Percentiles rank a stretch among this genome's conserved stretches.
Evolutionary conservation across 1,140 invertebrate species (phyloP).

Genomic region (Tribolium castaneum): DNA sequence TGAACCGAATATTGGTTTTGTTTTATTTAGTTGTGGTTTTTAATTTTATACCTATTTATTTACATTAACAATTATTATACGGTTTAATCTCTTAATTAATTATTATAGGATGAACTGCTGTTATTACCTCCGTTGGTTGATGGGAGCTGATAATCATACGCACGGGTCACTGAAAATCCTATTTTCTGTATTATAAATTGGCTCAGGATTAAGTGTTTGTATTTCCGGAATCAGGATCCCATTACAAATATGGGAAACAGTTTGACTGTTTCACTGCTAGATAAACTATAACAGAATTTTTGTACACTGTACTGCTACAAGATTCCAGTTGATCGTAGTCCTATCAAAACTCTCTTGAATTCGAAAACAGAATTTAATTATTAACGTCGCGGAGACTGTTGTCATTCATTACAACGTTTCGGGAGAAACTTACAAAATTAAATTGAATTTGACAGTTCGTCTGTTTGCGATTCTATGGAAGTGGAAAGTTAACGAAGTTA

Average conservation of each 20-base stretch:
- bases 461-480: neutral
- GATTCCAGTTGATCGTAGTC: neutral
- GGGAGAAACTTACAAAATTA: slow-evolving; percentile 1
- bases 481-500: slow-evolving; percentile 14
- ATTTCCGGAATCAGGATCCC: neutral
- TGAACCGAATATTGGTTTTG: too few relatives aligned
- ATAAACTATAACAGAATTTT: neutral
- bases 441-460: slow-evolving; percentile 5
- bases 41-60: too few relatives aligned
- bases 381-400: neutral
- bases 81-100: neutral
- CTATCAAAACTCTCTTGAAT: neutral
- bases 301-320: neutral
- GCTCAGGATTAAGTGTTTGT: neutral
- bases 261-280: too few relatives aligned
- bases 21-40: too few relatives aligned
- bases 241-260: neutral
- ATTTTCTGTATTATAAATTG: neutral
- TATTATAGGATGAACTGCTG: neutral
- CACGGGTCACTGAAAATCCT: neutral
- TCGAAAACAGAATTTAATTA: slow-evolving; percentile 5
- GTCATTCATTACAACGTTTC: neutral
- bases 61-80: too few relatives aligned
- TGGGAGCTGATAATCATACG: neutral
- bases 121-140: neutral